phyloP scores from a whole-genome alignment of 2,888 invertebrate species.

The Pristionchus maxplancki region DNA sequence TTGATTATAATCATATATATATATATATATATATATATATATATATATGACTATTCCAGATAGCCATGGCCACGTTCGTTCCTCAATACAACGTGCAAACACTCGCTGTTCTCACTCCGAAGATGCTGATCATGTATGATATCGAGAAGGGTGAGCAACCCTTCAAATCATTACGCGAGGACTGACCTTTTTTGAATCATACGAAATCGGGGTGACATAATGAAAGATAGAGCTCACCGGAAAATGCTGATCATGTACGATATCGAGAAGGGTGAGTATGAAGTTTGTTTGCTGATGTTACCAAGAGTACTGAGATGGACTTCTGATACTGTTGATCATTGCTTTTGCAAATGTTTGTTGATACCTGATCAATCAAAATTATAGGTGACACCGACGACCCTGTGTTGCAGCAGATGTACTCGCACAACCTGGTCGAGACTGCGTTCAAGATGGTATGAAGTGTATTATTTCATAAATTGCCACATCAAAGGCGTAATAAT shows the following conservation, averaged over 20 bases:
- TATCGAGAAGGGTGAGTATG: background rate
- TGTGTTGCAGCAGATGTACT: constrained; percentile 56
- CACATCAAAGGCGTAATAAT: too few species aligned
- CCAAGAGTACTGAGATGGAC: too few species aligned
- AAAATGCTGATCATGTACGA: background rate
- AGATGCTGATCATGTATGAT: constrained; percentile 25
- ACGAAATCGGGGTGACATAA: too few species aligned
- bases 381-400: background rate
- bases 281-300: background rate
- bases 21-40: too few species aligned
- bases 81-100: background rate
- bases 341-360: too few species aligned
- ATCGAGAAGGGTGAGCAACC: background rate
- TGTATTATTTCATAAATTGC: too few species aligned
- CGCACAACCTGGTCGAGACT: constrained; percentile 56
- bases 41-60: constrained; percentile 24
- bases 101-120: constrained; percentile 3
- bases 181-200: too few species aligned
- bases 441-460: constrained; percentile 61
- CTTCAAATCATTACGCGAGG: too few species aligned
- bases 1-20: too few species aligned
- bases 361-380: background rate
- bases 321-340: background rate
- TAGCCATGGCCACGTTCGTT: constrained; percentile 13
- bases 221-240: too few species aligned